Percentiles rank a stretch among this genome's conserved stretches.
Evolutionary conservation across 2,113 vertebrate genomes (phyloP).

Genomic region (Nannospalax galili): DNA sequence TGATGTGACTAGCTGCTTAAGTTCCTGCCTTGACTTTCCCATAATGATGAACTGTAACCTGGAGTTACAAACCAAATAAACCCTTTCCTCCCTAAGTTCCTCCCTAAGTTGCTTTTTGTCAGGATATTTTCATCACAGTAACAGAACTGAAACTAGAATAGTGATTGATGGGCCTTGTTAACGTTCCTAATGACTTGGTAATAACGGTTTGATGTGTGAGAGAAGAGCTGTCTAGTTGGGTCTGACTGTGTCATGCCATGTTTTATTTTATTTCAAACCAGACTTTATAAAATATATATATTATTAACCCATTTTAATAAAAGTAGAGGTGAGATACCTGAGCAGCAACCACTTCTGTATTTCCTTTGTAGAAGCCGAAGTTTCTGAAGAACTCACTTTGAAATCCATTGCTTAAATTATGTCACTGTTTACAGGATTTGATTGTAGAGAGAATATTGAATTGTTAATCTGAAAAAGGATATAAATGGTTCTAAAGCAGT

Average conservation of each 20-base stretch:
- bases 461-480: conserved; percentile 5
- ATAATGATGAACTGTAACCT: not conserved
- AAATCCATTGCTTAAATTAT: not conserved
- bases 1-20: not conserved
- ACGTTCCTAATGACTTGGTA: not conserved
- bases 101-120: not conserved
- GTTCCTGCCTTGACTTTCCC: not conserved
- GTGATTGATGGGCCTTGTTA: not conserved
- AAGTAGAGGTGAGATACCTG: not conserved
- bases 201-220: not conserved
- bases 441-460: not conserved
- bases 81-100: not conserved
- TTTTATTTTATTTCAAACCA: not conserved
- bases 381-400: not conserved
- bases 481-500: not conserved
- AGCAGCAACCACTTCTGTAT: not conserved
- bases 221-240: not conserved
- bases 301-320: not conserved
- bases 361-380: not conserved
- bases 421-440: conserved; percentile 9
- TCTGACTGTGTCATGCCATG: not conserved
- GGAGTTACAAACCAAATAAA: not conserved
- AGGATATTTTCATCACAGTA: not conserved
- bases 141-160: not conserved
- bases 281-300: not conserved